Evolutionary conservation across 2,888 invertebrate genomes (phyloP), one percentile per base, ranked within the genome.

Genomic region (Leptarthrus brevirostris): DNA sequence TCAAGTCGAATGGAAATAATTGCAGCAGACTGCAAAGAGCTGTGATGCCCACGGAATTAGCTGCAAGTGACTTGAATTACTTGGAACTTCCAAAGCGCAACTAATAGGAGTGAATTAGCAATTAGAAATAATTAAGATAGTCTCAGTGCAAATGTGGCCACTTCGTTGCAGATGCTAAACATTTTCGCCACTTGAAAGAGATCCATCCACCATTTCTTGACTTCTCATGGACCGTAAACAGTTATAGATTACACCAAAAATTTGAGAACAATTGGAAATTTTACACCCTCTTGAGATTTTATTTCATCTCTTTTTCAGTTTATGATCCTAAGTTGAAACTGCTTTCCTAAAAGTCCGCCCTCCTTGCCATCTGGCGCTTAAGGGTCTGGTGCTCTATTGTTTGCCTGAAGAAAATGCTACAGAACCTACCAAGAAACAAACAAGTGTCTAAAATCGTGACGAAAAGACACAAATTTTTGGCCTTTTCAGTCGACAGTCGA

Each of bases 71-170:
- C 30, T 3, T 16, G 2, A 16, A 26, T 56, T 56, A 30, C 30
- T 22, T 16, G 12, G 5, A 34, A 16, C 30, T 30, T 30, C 8
- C 16, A 16, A 10, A 26, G 56, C 16, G 16, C 16, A 16, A 8
- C 56, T 56, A 56, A 56, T 56, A 56, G 56, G 30, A 56, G 30
- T 30, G 56, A 56, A 56, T 56, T 56, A 56, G 16, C 56, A 56
- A 56, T 56, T 56, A 56, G 56, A 24, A 14, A 5, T 30, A 56
- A 56, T 56, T 56, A 56, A 56, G 30, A 56, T 24, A 16, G 30
- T 26, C 56, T 4, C 30, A 26, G n/a, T 56, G 56, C 24, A 30
- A 22, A 56, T n/a, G n/a, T n/a, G 14, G 16, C 30, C 24, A 4
- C 24, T 56, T 5, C 56, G 34, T 10, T 30, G 3, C n/a, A 54